These are phyloP conservation scores for Gymnodraco acuticeps DNA, from an alignment of 2,797 vertebrate species.

Conservation along the genomic window DNA sequence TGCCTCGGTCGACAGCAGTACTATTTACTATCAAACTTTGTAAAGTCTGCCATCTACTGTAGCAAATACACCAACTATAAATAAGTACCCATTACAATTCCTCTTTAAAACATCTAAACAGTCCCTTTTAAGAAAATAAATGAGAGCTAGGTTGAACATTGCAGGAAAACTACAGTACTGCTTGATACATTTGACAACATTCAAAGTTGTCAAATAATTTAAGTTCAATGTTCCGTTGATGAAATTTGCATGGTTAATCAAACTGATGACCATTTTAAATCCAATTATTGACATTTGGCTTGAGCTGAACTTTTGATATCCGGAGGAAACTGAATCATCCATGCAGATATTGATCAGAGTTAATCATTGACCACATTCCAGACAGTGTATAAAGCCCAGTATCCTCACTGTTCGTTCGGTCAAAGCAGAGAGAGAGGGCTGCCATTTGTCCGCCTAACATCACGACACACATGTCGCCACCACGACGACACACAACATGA, in stretches of 20 bases:
- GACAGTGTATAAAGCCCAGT: constrained; percentile 52
- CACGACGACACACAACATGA: constrained; percentile 77
- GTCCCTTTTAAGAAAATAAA: not conserved
- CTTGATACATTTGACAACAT: not conserved
- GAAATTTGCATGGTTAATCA: not conserved
- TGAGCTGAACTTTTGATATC: not conserved
- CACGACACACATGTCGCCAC: not conserved
- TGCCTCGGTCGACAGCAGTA: too few relatives aligned
- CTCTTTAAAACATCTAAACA: too few relatives aligned
- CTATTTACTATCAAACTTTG: too few relatives aligned
- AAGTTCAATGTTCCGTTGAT: not conserved
- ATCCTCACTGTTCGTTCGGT: constrained; percentile 24
- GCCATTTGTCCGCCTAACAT: constrained; percentile 29
- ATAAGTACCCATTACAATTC: too few relatives aligned
- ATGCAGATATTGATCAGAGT: constrained; percentile 42
- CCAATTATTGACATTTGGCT: constrained; percentile 5
- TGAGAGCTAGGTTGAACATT: not conserved
- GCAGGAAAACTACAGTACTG: not conserved
- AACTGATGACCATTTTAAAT: not conserved
- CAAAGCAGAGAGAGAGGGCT: constrained; percentile 12
- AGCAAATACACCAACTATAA: too few relatives aligned
- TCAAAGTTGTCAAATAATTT: not conserved
- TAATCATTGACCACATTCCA: constrained; percentile 68
- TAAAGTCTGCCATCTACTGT: too few relatives aligned
- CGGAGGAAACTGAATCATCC: constrained; percentile 1